Conservation (phyloP, 2,797 vertebrate genomes). For the Allenopithecus nigroviridis region DNA sequence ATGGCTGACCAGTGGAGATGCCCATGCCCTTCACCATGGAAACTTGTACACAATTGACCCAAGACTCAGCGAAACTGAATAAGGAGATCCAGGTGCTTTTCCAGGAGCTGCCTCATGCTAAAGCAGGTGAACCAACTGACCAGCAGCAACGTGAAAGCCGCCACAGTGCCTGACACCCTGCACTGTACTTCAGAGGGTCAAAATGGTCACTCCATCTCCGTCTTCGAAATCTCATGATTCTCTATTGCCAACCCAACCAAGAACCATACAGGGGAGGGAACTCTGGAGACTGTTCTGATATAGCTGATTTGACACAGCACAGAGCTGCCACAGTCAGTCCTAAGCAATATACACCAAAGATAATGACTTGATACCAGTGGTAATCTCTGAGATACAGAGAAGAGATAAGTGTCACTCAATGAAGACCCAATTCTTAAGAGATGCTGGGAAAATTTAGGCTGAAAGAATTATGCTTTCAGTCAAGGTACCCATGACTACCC, state of each 20-base stretch:
- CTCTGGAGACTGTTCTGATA: not conserved
- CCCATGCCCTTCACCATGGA: not conserved
- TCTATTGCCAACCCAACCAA: not conserved
- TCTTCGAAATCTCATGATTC: not conserved
- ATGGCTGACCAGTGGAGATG: fast-evolving
- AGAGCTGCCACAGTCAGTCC: not conserved
- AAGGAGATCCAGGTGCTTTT: not conserved
- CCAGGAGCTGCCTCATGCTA: not conserved
- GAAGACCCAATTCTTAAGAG: not conserved
- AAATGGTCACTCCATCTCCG: not conserved
- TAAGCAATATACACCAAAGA: not conserved
- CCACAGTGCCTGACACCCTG: fast-evolving
- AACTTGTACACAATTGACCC: not conserved
- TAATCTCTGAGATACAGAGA: not conserved
- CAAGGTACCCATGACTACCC: not conserved
- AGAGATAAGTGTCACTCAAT: not conserved
- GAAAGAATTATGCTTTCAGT: not conserved
- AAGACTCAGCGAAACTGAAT: not conserved
- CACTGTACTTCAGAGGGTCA: not conserved
- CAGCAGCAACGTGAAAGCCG: fast-evolving
- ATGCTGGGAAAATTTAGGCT: not conserved
- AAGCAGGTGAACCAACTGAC: not conserved
- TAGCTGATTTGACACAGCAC: not conserved
- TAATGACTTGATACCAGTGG: not conserved
- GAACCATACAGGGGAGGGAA: not conserved